Evolutionary conservation across 2,113 vertebrate genomes (phyloP), one percentile per base, ranked within the genome.

Genomic region (Ancistrus triradiatus): DNA sequence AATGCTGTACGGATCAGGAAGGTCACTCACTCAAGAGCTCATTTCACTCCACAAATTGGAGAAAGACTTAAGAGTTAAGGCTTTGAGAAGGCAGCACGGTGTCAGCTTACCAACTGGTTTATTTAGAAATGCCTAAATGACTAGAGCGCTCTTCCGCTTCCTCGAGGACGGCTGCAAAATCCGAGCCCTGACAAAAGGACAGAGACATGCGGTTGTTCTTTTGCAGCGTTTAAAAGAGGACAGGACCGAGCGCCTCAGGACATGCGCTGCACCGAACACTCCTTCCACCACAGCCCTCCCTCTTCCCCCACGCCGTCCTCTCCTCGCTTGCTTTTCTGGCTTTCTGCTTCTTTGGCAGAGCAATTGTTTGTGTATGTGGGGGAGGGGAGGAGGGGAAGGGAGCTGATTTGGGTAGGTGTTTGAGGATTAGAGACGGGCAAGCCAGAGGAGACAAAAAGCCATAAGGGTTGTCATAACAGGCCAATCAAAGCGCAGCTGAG

Each of bases 271-370:
- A 68, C 64, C 56, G 51, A 22, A 59, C 52, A 67, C 63, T 60
- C 47, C 52, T n/a, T n/a, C n/a, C n/a, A n/a, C 37, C 56, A 48
- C 63, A 50, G 14, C 60, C 10, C 49, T 3, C 52, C 11, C 43
- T 17, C 65, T 35, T 14, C 24, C 35, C 40, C 40, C 10, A 35
- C 10, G 53, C 28, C 55, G 55, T 63, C 72, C 51, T 47, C 63
- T 46, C 51, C 63, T 59, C 25, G 44, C 65, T 37, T 37, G 58
- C 73, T 68, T 67, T 60, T 63, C 61, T 67, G 64, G 68, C 73
- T 72, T 75, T 77, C 70, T 74, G 66, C 73, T 77, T 78, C 58
- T 63, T 75, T 75, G 55, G 63, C 68, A 44, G 52, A 74, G 69
- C 51, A 66, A 75, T 74, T 77, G 73, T 77, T 70, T 40, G 21